Base-by-base conservation (phyloP, 2,888 invertebrate genomes). In the Stegophylla sp. region DNA sequence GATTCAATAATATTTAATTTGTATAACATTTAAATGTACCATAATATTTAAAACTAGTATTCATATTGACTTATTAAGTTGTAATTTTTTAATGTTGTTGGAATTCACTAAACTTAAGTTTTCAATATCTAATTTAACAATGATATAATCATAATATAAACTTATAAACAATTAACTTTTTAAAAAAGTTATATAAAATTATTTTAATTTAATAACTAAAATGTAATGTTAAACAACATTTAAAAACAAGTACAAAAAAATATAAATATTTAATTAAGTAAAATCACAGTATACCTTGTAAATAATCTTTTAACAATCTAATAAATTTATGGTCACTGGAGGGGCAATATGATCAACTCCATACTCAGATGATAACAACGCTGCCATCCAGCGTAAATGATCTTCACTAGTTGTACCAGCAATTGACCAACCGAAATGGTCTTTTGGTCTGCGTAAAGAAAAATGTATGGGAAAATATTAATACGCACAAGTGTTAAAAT, bases 361-460 rank as follows among this genome's bases (percentile, higher is more conserved):
- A 86, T 93, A 91, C 84, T 94, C 90, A 1, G 91, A 91, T 84
- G 91, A 90, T 86, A 92, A 89, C 88, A 96, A 91, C 51, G 93
- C 92, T 0, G 93, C 90, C 85, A 92, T 89, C 94, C 95, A 95
- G 83, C 91, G 91, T 20, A 93, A 90, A 84, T 93, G 90, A 83
- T 93, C 92, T 67, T 92, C 91, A 75, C 91, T 91, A 69, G 92
- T 92, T 23, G 90, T 90, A 84, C 94, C 95, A 10, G 92, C 93
- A 72, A 95, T 87, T 0, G 93, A 92, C 85, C 91, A 91, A 0
- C 96, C 95, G 86, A 95, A 94, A 45, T 89, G 89, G 53, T 92
- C 93, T 85, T 92, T 93, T 74, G 90, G 91, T 86, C 93, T 92
- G 85, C 20, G 85, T 85, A 82, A 79, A 84, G 43, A 82, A 85